Conservation (phyloP, 2,888 invertebrate genomes). For the Cerastis rubricosa region DNA sequence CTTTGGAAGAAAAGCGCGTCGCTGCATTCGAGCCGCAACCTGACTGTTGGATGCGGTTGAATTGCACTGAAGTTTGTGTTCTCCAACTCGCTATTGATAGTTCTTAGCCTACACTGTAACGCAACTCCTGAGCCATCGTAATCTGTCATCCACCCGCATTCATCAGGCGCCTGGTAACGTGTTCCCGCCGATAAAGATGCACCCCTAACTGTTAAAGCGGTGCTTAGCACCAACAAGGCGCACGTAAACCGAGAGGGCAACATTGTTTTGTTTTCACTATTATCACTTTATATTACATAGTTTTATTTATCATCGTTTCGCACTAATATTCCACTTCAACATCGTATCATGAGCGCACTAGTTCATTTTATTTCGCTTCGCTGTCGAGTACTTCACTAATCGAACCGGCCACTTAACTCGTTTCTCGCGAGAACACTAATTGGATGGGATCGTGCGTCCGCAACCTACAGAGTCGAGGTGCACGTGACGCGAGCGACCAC, state of each 20-base stretch:
- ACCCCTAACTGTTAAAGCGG: constrained; percentile 83
- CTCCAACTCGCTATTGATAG: constrained; percentile 95
- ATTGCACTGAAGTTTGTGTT: constrained; percentile 96
- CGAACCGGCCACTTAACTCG: constrained; percentile 89
- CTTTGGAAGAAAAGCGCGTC: constrained; percentile 95
- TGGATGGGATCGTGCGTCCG: constrained; percentile 87
- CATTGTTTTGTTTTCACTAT: constrained; percentile 84
- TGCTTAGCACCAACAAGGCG: constrained; percentile 85
- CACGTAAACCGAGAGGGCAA: constrained; percentile 84
- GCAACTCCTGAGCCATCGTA: constrained; percentile 93
- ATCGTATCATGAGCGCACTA: constrained; percentile 80
- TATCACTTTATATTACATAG: constrained; percentile 87
- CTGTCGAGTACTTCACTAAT: constrained; percentile 83
- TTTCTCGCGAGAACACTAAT: constrained; percentile 90
- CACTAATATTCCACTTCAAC: constrained; percentile 84
- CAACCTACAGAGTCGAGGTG: constrained; percentile 74
- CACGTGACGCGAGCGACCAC: constrained; percentile 85
- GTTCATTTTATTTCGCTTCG: constrained; percentile 81
- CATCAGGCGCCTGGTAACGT: constrained; percentile 95
- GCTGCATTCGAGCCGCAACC: constrained; percentile 94
- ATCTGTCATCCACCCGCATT: constrained; percentile 95
- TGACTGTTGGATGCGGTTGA: constrained; percentile 95
- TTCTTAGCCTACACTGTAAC: constrained; percentile 93
- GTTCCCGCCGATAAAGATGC: constrained; percentile 89
- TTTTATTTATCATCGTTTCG: constrained; percentile 82